Percentiles rank a stretch among this genome's conserved stretches.
Evolutionary conservation across 92 coral and sea anemone species (phyloP).

Genomic region (Paragorgia papillata): DNA sequence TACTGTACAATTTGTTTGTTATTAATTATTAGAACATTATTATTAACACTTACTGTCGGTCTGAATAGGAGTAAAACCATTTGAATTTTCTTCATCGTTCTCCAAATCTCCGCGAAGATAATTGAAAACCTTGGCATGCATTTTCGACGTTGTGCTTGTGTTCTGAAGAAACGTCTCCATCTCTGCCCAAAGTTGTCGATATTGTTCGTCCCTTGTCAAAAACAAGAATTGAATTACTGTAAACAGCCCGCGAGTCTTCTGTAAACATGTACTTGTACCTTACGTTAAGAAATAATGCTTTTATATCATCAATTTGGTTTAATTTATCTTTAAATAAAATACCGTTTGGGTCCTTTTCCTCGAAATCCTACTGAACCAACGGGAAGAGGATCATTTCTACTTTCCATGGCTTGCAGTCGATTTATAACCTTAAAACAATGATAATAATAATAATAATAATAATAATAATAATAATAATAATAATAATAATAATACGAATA

Average conservation of each 20-base stretch:
- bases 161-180: slow-evolving; percentile 83
- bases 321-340: too few species aligned
- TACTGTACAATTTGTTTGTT: too few species aligned
- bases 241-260: neutral
- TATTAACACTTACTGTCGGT: slow-evolving; percentile 22
- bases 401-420: slow-evolving; percentile 94
- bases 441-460: neutral
- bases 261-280: too few species aligned
- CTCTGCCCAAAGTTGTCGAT: slow-evolving; percentile 93
- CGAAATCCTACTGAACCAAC: slow-evolving; percentile 84
- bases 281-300: too few species aligned
- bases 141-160: slow-evolving; percentile 85
- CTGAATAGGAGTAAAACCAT: slow-evolving; percentile 29
- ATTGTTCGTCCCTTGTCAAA: slow-evolving; percentile 83
- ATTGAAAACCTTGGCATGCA: slow-evolving; percentile 82
- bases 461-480: neutral
- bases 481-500: too few species aligned
- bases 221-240: neutral
- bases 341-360: slow-evolving; percentile 98
- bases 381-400: slow-evolving; percentile 89
- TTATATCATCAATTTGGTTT: too few species aligned
- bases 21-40: too few species aligned
- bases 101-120: slow-evolving; percentile 32
- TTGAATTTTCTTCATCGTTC: slow-evolving; percentile 38
- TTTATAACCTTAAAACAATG: slow-evolving; percentile 70